Conservation (phyloP, 2,888 invertebrate species). For the Protula sp. region DNA sequence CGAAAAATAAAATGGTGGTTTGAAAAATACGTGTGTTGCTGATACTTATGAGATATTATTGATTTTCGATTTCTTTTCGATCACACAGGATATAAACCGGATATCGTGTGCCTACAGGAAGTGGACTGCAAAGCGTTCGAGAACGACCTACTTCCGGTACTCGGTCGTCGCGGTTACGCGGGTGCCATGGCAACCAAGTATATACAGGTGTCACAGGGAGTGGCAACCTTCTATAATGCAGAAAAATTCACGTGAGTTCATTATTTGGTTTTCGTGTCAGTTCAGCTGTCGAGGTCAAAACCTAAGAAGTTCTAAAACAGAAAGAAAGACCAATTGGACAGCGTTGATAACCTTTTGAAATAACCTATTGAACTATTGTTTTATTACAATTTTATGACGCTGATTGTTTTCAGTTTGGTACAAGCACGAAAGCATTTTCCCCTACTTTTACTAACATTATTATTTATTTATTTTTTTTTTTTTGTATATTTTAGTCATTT, state of each 20-base stretch:
- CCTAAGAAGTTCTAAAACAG: not conserved
- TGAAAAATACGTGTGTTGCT: no score
- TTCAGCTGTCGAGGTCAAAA: not conserved
- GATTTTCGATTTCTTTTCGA: no score
- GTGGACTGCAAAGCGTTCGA: conserved; percentile 74
- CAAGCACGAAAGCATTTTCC: no score
- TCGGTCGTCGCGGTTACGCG: conserved; percentile 59
- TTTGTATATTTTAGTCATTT: no score
- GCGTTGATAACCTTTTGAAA: no score
- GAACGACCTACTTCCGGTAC: conserved; percentile 61
- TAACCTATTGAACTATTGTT: no score
- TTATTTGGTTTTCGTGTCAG: not conserved
- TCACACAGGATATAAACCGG: conserved; percentile 81
- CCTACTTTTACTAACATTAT: no score
- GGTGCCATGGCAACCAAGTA: conserved; percentile 37
- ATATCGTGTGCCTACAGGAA: conserved; percentile 88
- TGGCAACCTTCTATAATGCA: conserved; percentile 70
- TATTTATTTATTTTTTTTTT: no score
- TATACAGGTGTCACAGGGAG: conserved; percentile 71
- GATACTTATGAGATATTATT: no score
- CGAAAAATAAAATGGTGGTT: no score
- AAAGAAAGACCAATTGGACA: not conserved
- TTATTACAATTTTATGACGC: no score
- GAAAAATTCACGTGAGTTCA: conserved; percentile 62
- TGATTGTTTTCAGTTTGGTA: no score